Evolutionary conservation across 2,888 invertebrate genomes (phyloP), one percentile per base, ranked within the genome.

Genomic region (Zaprionus obscuricornis): DNA sequence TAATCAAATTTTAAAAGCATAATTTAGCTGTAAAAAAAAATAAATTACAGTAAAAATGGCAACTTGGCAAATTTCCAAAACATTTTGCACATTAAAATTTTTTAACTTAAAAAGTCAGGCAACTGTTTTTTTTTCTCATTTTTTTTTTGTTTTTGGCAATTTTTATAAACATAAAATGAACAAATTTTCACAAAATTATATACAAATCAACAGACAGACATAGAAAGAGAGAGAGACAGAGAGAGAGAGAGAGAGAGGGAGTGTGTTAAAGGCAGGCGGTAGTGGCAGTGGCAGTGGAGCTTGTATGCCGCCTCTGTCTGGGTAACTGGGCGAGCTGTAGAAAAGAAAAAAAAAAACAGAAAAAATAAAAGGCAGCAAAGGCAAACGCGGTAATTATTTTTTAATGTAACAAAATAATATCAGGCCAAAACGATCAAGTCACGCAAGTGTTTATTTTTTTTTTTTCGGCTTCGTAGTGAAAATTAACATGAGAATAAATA

Each of bases 381-480:
- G 77, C 84, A 77, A 77, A 85, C 70, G 79, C 72, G 79, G 86
- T 79, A 85, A 85, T 85, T 85, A 85, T 85, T 85, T 87, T 85
- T 85, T 85, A 85, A 85, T 85, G 85, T 85, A 85, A 86, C 87
- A 86, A 87, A 87, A 87, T 86, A 85, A 85, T 87, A 85, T 85
- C 87, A 70, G 74, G 66, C 87, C 85, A 83, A 85, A 87, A 79
- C 85, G 85, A 85, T 87, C 87, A 87, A 87, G 85, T 85, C 85
- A 85, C 87, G 85, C 85, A 85, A 87, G 78, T 71, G 70, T 14
- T 65, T 66, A n/a, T n/a, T n/a, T n/a, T n/a, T n/a, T n/a, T n/a
- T n/a, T n/a, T n/a, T n/a, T n/a, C n/a, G 37, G 20, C 56, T 64
- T 66, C 57, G 26, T 42, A 39, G 52, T 75, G 64, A 69, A 86